Percentiles rank a stretch among this genome's conserved stretches.
Conservation (phyloP, 2,797 vertebrate species). For the Karalla daura region DNA sequence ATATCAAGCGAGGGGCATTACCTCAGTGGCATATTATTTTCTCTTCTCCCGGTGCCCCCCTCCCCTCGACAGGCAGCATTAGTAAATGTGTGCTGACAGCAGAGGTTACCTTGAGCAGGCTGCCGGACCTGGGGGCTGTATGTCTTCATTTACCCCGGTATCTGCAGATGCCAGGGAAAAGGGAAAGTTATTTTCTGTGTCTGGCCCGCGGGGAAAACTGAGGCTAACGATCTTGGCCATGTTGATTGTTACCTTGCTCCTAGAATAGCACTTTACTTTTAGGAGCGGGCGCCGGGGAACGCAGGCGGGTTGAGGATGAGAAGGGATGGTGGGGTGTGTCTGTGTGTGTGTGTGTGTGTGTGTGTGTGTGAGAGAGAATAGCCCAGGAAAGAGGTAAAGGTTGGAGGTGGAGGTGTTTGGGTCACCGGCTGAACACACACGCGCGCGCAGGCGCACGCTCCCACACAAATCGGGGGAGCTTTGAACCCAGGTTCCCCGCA, state of each 20-base stretch:
- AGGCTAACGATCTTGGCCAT: constrained; percentile 85
- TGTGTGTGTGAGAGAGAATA: no score
- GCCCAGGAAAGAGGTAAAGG: constrained; percentile 17
- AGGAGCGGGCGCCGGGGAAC: constrained; percentile 45
- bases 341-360: no score
- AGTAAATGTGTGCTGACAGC: constrained; percentile 86
- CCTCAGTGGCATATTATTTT: constrained; percentile 79
- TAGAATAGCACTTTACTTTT: constrained; percentile 78
- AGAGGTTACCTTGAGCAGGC: constrained; percentile 88
- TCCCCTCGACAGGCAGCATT: constrained; percentile 73
- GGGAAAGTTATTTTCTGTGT: constrained; percentile 87
- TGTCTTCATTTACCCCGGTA: constrained; percentile 88
- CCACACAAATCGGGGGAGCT: constrained; percentile 16
- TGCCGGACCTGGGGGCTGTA: constrained; percentile 83
- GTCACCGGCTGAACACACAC: constrained; percentile 22
- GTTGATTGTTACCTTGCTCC: constrained; percentile 83
- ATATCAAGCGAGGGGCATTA: constrained; percentile 67
- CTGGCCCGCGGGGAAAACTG: constrained; percentile 79
- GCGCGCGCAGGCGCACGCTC: constrained; percentile 10
- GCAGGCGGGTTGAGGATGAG: constrained; percentile 41
- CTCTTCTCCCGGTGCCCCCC: constrained; percentile 53
- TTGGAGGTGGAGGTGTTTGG: constrained; percentile 26
- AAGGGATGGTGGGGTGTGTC: constrained; percentile 25
- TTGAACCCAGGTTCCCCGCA: constrained; percentile 44
- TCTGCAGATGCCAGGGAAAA: constrained; percentile 86